Conservation (phyloP, 2,113 vertebrate species). For the Barbus barbus region DNA sequence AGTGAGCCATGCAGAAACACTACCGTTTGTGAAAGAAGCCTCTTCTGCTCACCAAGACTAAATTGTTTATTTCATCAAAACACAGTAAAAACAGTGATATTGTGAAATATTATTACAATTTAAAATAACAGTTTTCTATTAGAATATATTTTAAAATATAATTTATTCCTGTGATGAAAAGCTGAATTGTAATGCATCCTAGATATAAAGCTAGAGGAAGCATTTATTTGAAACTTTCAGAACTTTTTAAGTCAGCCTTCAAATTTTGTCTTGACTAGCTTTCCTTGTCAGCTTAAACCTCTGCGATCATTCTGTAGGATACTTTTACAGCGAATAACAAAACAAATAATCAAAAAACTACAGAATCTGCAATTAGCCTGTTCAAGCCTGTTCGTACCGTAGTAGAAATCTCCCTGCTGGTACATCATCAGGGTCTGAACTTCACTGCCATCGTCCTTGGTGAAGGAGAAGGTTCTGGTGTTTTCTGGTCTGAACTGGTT, state of each 20-base stretch:
- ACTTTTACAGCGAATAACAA: neutral
- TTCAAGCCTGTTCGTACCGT: constrained; percentile 80
- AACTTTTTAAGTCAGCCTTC: neutral
- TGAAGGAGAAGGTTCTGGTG: constrained; percentile 97
- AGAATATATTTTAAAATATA: neutral
- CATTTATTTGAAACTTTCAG: too few species aligned
- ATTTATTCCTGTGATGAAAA: neutral
- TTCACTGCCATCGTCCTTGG: constrained; percentile 95
- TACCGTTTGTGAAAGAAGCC: neutral
- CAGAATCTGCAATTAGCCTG: neutral
- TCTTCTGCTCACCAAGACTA: too few species aligned
- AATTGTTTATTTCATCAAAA: too few species aligned
- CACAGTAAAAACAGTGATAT: too few species aligned
- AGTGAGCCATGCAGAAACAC: neutral
- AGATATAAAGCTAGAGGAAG: too few species aligned
- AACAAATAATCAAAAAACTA: neutral
- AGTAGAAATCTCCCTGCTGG: constrained; percentile 98
- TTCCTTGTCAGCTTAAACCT: too few species aligned
- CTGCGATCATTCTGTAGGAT: neutral
- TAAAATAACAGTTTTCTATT: neutral
- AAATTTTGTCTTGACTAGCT: neutral
- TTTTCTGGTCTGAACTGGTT: constrained; percentile 97
- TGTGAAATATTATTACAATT: neutral
- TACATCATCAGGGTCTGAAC: constrained; percentile 99
- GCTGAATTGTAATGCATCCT: too few species aligned